A percentile compares a stretch with the other conserved stretches of the same genome.
These are phyloP conservation scores for Volucella zonaria DNA, from an alignment of 2,888 invertebrate species.

Conservation along the genomic window DNA sequence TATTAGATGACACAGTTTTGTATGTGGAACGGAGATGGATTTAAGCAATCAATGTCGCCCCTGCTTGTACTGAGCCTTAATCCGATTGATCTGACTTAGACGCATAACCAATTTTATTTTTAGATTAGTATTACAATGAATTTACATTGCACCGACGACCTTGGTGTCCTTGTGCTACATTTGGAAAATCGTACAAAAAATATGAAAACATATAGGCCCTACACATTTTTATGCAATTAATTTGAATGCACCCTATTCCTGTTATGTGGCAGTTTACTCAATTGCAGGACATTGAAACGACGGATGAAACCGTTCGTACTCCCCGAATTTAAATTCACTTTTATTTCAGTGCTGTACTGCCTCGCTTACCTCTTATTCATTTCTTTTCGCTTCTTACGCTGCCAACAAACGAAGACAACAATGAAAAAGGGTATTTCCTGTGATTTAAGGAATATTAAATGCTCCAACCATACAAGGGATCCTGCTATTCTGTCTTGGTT, in stretches of 20 bases:
- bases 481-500: no score
- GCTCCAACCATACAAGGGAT: no score
- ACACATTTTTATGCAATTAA: no score
- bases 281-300: not conserved
- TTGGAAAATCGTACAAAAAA: not conserved
- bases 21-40: no score
- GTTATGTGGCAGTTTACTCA: not conserved
- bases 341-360: no score
- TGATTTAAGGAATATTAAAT: no score
- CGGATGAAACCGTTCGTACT: no score
- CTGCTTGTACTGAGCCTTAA: slow-evolving; percentile 27
- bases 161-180: slow-evolving; percentile 57
- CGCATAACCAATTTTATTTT: slow-evolving; percentile 5
- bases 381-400: no score
- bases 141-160: slow-evolving; percentile 35
- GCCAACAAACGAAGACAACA: no score
- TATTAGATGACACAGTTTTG: not conserved
- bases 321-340: no score
- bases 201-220: not conserved
- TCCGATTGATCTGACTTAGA: slow-evolving; percentile 16
- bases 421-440: no score
- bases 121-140: slow-evolving; percentile 27
- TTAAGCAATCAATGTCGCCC: not conserved
- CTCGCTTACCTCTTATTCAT: no score
- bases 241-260: slow-evolving; percentile 12